Evolutionary conservation across 2,113 vertebrate species (phyloP).

Genomic region (Paramisgurnus dabryanus): DNA sequence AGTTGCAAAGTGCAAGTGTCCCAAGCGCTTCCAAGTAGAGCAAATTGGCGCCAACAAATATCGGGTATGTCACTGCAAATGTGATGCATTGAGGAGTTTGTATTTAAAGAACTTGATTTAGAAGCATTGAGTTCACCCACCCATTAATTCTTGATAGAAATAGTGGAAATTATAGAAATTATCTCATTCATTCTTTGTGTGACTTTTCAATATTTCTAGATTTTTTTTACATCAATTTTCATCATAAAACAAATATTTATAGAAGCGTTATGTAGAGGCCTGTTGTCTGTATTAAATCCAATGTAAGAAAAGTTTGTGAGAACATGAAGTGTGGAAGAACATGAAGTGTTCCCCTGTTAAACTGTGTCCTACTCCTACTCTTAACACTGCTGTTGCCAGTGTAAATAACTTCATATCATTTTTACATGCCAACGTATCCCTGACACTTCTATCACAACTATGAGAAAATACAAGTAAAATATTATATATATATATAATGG

Average conservation of each 20-base stretch:
- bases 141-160: no score
- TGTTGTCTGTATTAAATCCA: not conserved
- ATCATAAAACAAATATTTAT: no score
- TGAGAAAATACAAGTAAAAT: no score
- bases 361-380: slow-evolving; percentile 31
- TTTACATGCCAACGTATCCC: slow-evolving; percentile 19
- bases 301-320: slow-evolving; percentile 31
- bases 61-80: slow-evolving; percentile 79
- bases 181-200: no score
- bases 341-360: slow-evolving; percentile 48
- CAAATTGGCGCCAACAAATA: slow-evolving; percentile 99
- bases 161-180: no score
- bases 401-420: slow-evolving; percentile 45
- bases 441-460: not conserved
- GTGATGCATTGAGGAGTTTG: not conserved
- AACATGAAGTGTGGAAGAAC: slow-evolving; percentile 49
- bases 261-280: no score
- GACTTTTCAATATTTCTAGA: no score
- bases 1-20: slow-evolving; percentile 98
- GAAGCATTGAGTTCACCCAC: not conserved
- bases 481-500: no score
- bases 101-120: slow-evolving; percentile 26
- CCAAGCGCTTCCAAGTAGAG: slow-evolving; percentile 98
- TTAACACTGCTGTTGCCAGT: slow-evolving; percentile 35
- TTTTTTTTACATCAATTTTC: no score